Evolutionary conservation across 2,113 vertebrate genomes (phyloP), one percentile per base, ranked within the genome.

Genomic region (Chaetura pelagica): DNA sequence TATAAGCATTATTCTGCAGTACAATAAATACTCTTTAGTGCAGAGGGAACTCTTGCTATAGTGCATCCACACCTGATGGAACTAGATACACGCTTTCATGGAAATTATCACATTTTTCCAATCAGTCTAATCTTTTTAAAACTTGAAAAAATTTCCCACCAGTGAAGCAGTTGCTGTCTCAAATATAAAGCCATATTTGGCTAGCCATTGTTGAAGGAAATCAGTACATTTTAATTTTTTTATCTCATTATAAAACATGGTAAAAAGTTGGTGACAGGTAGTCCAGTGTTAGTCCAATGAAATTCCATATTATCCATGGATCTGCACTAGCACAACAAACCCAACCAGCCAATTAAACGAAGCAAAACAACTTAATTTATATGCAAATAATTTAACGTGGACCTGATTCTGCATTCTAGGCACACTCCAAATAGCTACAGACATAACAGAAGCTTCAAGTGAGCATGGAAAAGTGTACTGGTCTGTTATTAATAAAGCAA

Each of bases 391-490:
- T 80, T 81, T 96, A 79, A 93, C 87, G 69, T 68, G 88, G 93
- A 88, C 93, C 64, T 69, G 83, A 87, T 95, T 90, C 94, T 81
- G 64, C 66, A 96, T 93, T 93, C 93, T 13, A 84, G 59, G 72
- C 92, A 94, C 69, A 78, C 14, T 87, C 46, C 42, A 26, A 81
- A 93, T 9, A 91, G 87, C 84, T 42, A 95, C 55, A 89, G 74
- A 91, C 38, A 91, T 83, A 89, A 93, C 30, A 81, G 42, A 64
- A 90, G 90, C 79, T 90, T 93, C 87, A 91, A 88, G 77, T 67
- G 42, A 91, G 77, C 69, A 91, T 10, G 38, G 81, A 94, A 95
- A 89, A 84, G 89, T 89, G 44, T 61, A 87, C 49, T 67, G 49
- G 85, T 12, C 79, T 48, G 24, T 34, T 90, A 83, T 81, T 89